Evolutionary conservation across 2,888 invertebrate species (phyloP).

Genomic region (Macropis europaea): DNA sequence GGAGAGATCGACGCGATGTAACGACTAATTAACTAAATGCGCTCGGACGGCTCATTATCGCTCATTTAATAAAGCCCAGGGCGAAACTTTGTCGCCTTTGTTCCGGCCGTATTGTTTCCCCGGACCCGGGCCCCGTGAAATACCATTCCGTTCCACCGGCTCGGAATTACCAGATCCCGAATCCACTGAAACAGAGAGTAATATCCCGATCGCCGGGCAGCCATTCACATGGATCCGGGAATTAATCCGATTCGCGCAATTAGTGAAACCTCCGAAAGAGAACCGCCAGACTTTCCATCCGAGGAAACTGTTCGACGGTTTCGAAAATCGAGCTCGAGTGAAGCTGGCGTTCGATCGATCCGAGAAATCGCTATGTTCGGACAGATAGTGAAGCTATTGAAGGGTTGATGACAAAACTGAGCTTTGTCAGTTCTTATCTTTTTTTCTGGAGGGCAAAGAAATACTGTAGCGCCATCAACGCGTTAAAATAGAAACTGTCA

Average conservation of each 20-base stretch:
- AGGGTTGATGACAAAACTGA: no score
- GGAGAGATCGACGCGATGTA: constrained; percentile 10
- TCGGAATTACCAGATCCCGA: neutral
- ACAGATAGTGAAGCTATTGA: no score
- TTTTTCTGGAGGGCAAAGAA: no score
- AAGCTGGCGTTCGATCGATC: no score
- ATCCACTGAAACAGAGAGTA: neutral
- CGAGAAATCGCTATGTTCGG: no score
- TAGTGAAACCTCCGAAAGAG: neutral
- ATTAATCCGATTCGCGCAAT: neutral
- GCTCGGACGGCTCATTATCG: constrained; percentile 31
- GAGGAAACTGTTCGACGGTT: neutral
- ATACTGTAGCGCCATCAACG: no score
- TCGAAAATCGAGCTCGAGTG: constrained; percentile 5
- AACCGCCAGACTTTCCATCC: neutral
- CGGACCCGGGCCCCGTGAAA: neutral
- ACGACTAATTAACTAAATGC: constrained; percentile 42
- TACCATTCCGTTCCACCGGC: constrained; percentile 8
- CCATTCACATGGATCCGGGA: neutral
- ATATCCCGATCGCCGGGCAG: neutral
- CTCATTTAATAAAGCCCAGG: constrained; percentile 43
- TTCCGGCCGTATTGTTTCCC: constrained; percentile 34
- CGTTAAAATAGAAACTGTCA: no score
- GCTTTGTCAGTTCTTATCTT: no score
- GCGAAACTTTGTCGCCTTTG: constrained; percentile 42